These are phyloP conservation scores for Graphium colonna DNA, from an alignment of 2,888 invertebrate species.

Conservation along the genomic window DNA sequence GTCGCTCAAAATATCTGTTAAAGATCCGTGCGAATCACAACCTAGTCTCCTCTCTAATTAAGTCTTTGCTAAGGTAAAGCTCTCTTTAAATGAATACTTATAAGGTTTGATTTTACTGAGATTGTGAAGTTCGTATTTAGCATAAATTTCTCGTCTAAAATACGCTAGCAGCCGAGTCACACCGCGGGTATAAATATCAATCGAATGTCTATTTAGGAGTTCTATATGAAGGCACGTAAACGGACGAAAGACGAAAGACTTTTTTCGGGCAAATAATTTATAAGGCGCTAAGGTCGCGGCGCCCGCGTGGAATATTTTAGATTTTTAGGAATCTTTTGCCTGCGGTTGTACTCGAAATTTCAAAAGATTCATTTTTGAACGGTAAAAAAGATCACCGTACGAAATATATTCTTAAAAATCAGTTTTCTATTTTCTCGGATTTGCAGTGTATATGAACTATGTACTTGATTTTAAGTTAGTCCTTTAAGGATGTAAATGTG, in stretches of 20 bases:
- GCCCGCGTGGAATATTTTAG: constrained; percentile 21
- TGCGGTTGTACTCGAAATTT: too few species aligned
- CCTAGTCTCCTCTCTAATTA: neutral
- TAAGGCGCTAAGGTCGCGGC: constrained; percentile 10
- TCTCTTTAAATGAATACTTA: too few species aligned
- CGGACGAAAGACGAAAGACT: constrained; percentile 14
- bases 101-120: too few species aligned
- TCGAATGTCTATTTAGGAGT: constrained; percentile 19
- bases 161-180: constrained; percentile 6
- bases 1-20: neutral
- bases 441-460: too few species aligned
- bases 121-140: too few species aligned
- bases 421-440: too few species aligned
- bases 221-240: constrained; percentile 14
- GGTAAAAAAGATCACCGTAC: too few species aligned
- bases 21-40: neutral
- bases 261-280: constrained; percentile 23
- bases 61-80: neutral
- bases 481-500: too few species aligned
- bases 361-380: too few species aligned
- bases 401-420: too few species aligned
- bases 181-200: constrained; percentile 22
- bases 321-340: too few species aligned
- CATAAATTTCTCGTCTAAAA: neutral
- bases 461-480: too few species aligned